Conservation (phyloP, 2,797 vertebrate species). For the Poeciliopsis paucimaculata region DNA sequence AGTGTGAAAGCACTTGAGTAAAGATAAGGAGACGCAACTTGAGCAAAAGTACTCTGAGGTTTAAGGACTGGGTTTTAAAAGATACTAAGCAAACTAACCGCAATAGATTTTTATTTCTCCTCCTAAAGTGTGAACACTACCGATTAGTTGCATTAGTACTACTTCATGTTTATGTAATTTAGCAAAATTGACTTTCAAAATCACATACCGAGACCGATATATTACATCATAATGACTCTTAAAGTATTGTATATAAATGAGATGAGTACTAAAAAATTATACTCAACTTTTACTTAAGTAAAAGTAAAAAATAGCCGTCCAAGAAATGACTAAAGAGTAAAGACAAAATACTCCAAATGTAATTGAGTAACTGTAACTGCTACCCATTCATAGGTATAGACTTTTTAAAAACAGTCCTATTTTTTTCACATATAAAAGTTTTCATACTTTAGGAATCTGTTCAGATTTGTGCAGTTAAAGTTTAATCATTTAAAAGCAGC, state of each 20-base stretch:
- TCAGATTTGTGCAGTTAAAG: neutral
- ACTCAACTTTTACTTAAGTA: too few species aligned
- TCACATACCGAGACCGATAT: neutral
- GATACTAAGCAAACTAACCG: conserved; percentile 20
- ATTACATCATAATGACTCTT: neutral
- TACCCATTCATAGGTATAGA: too few species aligned
- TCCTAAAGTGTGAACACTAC: conserved; percentile 10
- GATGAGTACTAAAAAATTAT: neutral
- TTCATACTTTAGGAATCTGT: neutral
- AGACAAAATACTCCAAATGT: too few species aligned
- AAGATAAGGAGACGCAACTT: conserved; percentile 14
- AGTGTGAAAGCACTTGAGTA: neutral
- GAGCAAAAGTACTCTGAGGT: neutral
- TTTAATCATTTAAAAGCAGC: neutral
- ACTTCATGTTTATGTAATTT: conserved; percentile 1
- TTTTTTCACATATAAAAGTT: neutral
- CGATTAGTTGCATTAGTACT: neutral
- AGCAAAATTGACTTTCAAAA: conserved; percentile 14
- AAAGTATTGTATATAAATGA: neutral
- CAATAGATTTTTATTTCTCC: conserved; percentile 4
- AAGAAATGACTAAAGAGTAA: too few species aligned
- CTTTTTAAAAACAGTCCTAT: neutral
- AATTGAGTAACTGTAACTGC: too few species aligned
- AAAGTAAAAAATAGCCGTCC: too few species aligned
- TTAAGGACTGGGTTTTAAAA: conserved; percentile 25